Conservation (phyloP, 2,888 invertebrate species). For the Anticlea derivata region DNA sequence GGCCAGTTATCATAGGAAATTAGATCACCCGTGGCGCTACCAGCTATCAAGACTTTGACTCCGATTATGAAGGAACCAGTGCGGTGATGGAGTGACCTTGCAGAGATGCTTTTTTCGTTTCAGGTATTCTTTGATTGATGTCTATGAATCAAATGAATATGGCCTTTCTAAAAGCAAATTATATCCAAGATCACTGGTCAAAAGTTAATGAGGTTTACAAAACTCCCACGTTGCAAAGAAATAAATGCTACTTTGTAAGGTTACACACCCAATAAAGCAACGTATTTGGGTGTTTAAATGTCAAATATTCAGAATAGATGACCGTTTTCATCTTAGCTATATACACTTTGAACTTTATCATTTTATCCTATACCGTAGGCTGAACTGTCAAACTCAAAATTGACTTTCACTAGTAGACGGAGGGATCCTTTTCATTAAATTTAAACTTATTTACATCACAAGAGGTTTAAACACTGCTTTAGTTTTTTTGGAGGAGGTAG, state of each 20-base stretch:
- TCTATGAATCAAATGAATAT: not conserved
- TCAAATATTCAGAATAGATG: conserved; percentile 19
- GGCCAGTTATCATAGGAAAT: no score
- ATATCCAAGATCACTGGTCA: conserved; percentile 1
- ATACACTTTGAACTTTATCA: no score
- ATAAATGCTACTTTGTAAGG: conserved; percentile 11
- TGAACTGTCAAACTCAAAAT: no score
- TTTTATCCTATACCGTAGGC: no score
- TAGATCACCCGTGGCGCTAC: no score
- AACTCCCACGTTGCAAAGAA: conserved; percentile 3
- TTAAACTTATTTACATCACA: no score
- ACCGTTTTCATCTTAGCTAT: conserved; percentile 10
- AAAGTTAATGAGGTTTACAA: conserved; percentile 11
- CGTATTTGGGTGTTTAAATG: conserved; percentile 19
- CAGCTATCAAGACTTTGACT: no score
- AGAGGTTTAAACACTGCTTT: no score
- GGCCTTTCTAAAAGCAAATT: not conserved
- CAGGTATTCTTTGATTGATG: not conserved
- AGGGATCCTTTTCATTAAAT: no score
- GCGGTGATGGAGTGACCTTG: not conserved
- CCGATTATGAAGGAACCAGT: no score
- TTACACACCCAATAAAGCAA: conserved; percentile 17
- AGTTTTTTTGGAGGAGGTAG: no score
- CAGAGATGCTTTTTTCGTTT: not conserved
- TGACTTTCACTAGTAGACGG: no score